Evolutionary conservation across 2,113 vertebrate genomes (phyloP).

Genomic region (Isichthys henryi): DNA sequence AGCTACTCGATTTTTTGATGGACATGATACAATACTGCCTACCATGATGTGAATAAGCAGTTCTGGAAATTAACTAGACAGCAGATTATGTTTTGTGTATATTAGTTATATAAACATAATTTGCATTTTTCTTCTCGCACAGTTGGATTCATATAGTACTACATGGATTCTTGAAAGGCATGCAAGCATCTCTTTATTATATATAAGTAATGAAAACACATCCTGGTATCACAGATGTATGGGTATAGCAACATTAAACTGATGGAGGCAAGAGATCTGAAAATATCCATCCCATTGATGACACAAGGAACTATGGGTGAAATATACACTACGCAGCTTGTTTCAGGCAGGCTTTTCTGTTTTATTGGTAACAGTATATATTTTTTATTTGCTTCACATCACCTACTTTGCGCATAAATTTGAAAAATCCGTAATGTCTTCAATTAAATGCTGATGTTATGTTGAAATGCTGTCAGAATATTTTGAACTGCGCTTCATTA

Average conservation of each 20-base stretch:
- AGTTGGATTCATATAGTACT: not conserved
- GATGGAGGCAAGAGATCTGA: slow-evolving; percentile 39
- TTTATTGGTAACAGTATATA: not conserved
- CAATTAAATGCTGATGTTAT: not conserved
- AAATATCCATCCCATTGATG: slow-evolving; percentile 41
- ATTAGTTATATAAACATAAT: not conserved
- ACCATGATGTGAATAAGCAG: not conserved
- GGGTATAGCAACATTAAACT: slow-evolving; percentile 56
- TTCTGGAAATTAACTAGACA: not conserved
- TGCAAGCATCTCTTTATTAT: slow-evolving; percentile 34
- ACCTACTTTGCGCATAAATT: not conserved
- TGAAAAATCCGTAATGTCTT: not conserved
- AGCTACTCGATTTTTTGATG: not conserved
- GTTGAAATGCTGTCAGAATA: not conserved
- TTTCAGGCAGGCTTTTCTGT: slow-evolving; percentile 18
- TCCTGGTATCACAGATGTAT: slow-evolving; percentile 63
- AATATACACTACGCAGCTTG: slow-evolving; percentile 42
- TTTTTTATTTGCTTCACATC: not conserved
- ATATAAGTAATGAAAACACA: slow-evolving; percentile 33
- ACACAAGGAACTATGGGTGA: slow-evolving; percentile 51
- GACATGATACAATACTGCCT: not conserved
- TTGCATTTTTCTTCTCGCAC: not conserved
- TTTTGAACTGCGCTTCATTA: not conserved
- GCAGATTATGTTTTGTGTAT: not conserved
- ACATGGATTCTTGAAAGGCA: slow-evolving; percentile 38